phyloP scores from a whole-genome alignment of 2,888 invertebrate genomes.

The Dasysyrphus tricinctus region DNA sequence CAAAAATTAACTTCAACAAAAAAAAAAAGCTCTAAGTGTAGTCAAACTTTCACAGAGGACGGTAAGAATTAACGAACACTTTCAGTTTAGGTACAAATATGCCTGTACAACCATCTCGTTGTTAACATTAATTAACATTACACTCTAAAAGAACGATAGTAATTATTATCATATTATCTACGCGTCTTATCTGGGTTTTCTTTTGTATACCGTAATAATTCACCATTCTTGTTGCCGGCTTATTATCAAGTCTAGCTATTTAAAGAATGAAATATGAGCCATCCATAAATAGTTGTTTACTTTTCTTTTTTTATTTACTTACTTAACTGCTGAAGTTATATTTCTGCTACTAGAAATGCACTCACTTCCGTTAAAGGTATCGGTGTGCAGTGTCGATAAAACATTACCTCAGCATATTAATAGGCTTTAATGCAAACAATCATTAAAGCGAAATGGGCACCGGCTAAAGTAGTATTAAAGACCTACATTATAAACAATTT shows the following conservation, averaged over 20 bases:
- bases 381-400: slow-evolving; percentile 5
- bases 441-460: neutral
- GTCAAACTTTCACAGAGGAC: too few species aligned
- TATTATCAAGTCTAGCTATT: neutral
- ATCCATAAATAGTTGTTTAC: neutral
- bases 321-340: neutral
- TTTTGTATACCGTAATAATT: too few species aligned
- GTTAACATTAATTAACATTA: too few species aligned
- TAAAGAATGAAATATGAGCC: neutral
- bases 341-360: neutral
- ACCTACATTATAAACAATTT: neutral
- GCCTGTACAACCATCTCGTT: too few species aligned
- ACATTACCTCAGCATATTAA: neutral
- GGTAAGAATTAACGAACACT: too few species aligned
- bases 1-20: too few species aligned
- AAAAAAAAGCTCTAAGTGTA: too few species aligned
- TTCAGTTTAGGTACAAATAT: too few species aligned
- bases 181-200: too few species aligned
- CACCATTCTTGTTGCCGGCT: neutral
- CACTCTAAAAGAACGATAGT: too few species aligned
- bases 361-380: neutral
- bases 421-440: neutral
- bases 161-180: too few species aligned
- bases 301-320: neutral
- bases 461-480: neutral